phyloP scores from a whole-genome alignment of 2,888 invertebrate species.

The Fragum sueziense region DNA sequence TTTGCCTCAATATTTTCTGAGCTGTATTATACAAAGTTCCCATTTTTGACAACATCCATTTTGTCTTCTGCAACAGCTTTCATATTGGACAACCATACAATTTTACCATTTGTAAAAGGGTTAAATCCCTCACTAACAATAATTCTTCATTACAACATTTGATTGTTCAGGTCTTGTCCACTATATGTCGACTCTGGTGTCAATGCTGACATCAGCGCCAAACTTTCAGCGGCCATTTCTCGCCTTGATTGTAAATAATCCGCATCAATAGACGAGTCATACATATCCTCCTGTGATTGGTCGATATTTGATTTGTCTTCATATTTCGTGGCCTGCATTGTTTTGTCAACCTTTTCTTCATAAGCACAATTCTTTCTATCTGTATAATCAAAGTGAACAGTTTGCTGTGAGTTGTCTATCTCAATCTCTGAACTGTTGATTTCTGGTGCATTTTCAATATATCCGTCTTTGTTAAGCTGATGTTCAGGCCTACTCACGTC shows the following conservation, averaged over 20 bases:
- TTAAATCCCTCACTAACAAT: neutral
- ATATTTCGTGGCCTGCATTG: neutral
- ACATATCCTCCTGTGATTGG: constrained; percentile 2
- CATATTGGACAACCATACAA: no score
- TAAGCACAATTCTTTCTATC: neutral
- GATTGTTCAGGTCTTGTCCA: neutral
- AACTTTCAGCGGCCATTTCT: constrained; percentile 29
- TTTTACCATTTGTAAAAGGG: neutral
- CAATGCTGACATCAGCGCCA: constrained; percentile 22
- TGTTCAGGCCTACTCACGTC: neutral
- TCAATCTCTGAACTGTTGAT: neutral
- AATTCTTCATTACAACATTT: neutral
- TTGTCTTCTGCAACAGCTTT: no score
- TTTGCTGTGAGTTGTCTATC: neutral
- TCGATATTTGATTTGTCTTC: neutral
- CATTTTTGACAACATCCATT: no score
- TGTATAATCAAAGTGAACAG: constrained; percentile 9
- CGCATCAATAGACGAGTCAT: neutral
- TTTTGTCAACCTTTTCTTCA: neutral
- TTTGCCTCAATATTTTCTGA: no score
- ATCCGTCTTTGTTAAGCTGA: neutral
- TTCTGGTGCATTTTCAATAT: neutral
- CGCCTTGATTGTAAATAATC: constrained; percentile 17
- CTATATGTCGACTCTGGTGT: neutral
- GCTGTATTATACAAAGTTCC: no score